These are phyloP conservation scores for Pogonophryne albipinna DNA, from an alignment of 2,797 vertebrate genomes.

Conservation along the genomic window DNA sequence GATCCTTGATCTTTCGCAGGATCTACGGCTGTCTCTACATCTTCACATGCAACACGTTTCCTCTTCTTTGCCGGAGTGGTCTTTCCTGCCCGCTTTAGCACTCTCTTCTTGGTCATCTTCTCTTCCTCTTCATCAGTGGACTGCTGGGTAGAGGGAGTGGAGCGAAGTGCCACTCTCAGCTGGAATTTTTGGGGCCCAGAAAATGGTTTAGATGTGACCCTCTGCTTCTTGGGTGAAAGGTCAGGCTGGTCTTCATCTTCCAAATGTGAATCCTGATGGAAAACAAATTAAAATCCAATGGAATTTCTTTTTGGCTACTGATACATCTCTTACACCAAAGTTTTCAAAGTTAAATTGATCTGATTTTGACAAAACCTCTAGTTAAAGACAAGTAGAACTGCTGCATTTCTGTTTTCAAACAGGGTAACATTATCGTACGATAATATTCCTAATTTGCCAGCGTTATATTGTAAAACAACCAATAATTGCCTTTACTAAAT, in stretches of 20 bases:
- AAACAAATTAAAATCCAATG: neutral
- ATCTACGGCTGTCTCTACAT: slow-evolving; percentile 10
- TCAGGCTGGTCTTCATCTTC: slow-evolving; percentile 32
- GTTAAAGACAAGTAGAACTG: neutral
- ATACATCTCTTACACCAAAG: neutral
- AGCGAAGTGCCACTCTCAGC: slow-evolving; percentile 77
- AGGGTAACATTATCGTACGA: neutral
- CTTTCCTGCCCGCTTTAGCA: slow-evolving; percentile 3
- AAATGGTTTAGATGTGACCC: slow-evolving; percentile 26
- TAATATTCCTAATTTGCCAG: neutral
- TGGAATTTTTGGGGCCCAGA: slow-evolving; percentile 56
- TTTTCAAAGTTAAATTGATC: neutral
- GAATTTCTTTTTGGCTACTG: neutral
- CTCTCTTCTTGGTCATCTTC: neutral
- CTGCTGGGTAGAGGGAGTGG: neutral
- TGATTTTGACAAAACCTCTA: neutral
- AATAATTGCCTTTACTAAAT: neutral
- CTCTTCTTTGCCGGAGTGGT: slow-evolving; percentile 20
- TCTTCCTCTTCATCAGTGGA: slow-evolving; percentile 39
- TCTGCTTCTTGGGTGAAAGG: slow-evolving; percentile 7
- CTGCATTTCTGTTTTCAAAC: neutral
- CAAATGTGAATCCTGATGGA: slow-evolving; percentile 42
- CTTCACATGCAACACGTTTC: slow-evolving; percentile 47
- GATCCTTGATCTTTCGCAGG: slow-evolving; percentile 28
- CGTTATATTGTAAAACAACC: neutral